Base-by-base conservation (phyloP, 2,888 invertebrate genomes). In the Camponotus fellah region DNA sequence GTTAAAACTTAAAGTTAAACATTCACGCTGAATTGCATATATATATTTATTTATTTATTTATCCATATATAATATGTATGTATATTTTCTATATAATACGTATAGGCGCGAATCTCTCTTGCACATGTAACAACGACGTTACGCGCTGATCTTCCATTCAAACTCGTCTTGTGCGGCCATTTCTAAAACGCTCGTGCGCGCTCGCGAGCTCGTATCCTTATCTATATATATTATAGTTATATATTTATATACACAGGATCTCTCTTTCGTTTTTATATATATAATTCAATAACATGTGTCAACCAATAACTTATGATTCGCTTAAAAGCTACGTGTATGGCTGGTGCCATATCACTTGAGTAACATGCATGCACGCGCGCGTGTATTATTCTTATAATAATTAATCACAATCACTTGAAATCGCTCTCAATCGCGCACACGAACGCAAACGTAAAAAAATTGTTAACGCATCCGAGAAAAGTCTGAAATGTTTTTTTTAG, bases 241-340 rank as follows among this genome's bases (percentile, higher is more conserved):
- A 92, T 93, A 92, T 86, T 91, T 94, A 94, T 94, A 93, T 94
- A 94, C 93, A 94, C 89, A 91, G 89, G 89, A 89, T 90, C 69
- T 60, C 32, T 82, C 87, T 88, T 83, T 85, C 91, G 88, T 82
- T 86, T 91, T 93, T 92, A 93, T 93, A 92, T 92, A 79, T 69
- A 34, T 58, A 91, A 92, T 92, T 92, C 88, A 92, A 94, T 94
- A 94, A 94, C 94, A 94, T 94, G 53, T 88, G 86, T 94, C 91
- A 94, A 94, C 91, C 93, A 94, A 94, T 94, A 93, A 94, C 94
- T 93, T 92, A 92, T 93, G 68, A 14, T 93, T 91, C 86, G 91
- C 89, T 93, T 91, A 87, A 76, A 88, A 92, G 91, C 90, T 92
- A 92, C 87, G 90, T 90, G 86, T 88, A 88, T 77, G 76, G 74